phyloP scores from a whole-genome alignment of 2,113 vertebrate genomes.

The Colinus virginianus region DNA sequence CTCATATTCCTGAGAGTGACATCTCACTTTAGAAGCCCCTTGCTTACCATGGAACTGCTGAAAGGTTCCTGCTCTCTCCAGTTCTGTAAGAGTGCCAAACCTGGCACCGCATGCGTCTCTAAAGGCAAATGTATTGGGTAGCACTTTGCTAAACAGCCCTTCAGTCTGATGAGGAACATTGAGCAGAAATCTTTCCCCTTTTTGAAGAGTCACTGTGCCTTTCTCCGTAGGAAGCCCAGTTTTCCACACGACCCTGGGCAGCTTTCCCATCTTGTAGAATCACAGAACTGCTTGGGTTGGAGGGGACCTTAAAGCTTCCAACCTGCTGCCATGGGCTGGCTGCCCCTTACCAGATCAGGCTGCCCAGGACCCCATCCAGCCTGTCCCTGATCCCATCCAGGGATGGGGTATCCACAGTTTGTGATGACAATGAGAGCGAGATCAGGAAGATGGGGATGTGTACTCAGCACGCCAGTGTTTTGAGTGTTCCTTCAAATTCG shows the following conservation, averaged over 20 bases:
- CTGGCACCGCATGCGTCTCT: neutral
- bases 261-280: neutral
- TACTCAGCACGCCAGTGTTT: neutral
- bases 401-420: neutral
- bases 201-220: neutral
- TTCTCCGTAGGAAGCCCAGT: neutral
- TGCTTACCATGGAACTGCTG: neutral
- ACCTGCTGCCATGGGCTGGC: neutral
- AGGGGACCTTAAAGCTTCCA: neutral
- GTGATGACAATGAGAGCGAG: accelerated
- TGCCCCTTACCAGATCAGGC: too few relatives aligned
- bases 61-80: neutral
- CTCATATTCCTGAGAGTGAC: neutral
- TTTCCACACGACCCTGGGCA: neutral
- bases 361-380: neutral
- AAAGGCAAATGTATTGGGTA: neutral
- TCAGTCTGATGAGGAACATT: neutral
- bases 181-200: neutral
- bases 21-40: neutral
- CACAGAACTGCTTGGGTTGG: too few relatives aligned
- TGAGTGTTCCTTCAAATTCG: neutral
- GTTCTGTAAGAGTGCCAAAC: accelerated
- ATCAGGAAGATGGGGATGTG: neutral
- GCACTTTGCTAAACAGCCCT: accelerated
- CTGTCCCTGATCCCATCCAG: neutral